Percentiles rank a stretch among this genome's conserved stretches.
Evolutionary conservation across 2,888 invertebrate species (phyloP).

Genomic region (Brachyopa scutellaris): DNA sequence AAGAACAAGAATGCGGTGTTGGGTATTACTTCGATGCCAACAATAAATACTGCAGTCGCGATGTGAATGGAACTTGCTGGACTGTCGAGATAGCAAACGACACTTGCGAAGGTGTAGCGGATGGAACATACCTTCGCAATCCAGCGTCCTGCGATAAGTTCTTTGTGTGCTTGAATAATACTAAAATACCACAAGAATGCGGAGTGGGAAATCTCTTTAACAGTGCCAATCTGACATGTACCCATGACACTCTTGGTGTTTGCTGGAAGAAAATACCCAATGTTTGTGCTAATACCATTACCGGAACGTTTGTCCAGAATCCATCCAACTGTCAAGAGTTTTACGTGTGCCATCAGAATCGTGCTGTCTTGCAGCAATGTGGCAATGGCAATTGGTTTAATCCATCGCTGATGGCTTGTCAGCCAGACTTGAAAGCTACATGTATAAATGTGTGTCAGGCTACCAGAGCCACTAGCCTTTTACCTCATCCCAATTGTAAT

Average conservation of each 20-base stretch:
- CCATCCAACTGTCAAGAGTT: slow-evolving; percentile 76
- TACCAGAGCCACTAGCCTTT: slow-evolving; percentile 15
- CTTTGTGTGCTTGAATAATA: slow-evolving; percentile 48
- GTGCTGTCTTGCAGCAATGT: slow-evolving; percentile 73
- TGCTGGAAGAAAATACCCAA: slow-evolving; percentile 59
- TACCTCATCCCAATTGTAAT: slow-evolving; percentile 77
- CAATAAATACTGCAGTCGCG: slow-evolving; percentile 46
- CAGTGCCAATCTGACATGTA: slow-evolving; percentile 18
- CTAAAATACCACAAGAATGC: slow-evolving; percentile 32
- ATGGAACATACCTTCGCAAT: slow-evolving; percentile 47
- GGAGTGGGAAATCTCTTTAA: slow-evolving; percentile 57
- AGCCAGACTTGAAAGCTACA: slow-evolving; percentile 75
- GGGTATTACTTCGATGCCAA: slow-evolving; percentile 75
- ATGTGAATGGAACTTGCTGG: slow-evolving; percentile 49
- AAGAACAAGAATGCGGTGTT: slow-evolving; percentile 74
- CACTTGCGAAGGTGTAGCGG: slow-evolving; percentile 33
- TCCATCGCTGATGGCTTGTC: slow-evolving; percentile 49
- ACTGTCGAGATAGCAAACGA: background rate
- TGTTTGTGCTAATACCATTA: slow-evolving; percentile 74
- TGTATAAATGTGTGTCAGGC: slow-evolving; percentile 78
- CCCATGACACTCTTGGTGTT: slow-evolving; percentile 53
- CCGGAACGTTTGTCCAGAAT: slow-evolving; percentile 75
- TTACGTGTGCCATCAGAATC: slow-evolving; percentile 75
- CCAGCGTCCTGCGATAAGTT: slow-evolving; percentile 51
- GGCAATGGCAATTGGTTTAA: slow-evolving; percentile 74